These are phyloP conservation scores for Anomalospiza imberbis DNA, from an alignment of 2,797 vertebrate genomes.

Conservation along the genomic window DNA sequence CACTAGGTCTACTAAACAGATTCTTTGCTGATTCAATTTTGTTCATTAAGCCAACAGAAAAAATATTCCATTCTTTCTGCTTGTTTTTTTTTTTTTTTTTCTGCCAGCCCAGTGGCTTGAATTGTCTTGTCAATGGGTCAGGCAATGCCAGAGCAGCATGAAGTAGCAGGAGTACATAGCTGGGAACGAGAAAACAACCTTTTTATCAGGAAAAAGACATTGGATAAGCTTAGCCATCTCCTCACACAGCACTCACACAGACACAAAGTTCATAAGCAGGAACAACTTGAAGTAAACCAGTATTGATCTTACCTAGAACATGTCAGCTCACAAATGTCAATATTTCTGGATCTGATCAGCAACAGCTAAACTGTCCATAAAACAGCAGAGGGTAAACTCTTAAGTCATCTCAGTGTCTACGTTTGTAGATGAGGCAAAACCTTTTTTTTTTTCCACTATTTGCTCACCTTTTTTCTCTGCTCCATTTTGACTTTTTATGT, in stretches of 20 bases:
- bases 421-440: background rate
- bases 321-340: background rate
- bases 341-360: background rate
- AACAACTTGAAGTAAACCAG: background rate
- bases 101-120: background rate
- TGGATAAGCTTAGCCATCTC: background rate
- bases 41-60: background rate
- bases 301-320: background rate
- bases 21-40: constrained; percentile 15
- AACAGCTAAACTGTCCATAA: background rate
- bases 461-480: background rate
- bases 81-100: background rate
- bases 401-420: background rate
- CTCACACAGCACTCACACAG: background rate
- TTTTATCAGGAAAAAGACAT: background rate
- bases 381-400: background rate
- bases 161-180: background rate
- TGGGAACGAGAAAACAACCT: background rate
- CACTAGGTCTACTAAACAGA: background rate
- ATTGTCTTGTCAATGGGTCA: background rate
- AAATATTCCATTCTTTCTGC: background rate
- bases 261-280: background rate
- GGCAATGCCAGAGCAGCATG: background rate
- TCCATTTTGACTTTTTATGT: background rate
- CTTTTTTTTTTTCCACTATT: background rate